Evolutionary conservation across 2,113 vertebrate genomes (phyloP).

Genomic region (Ceyx cyanopectus): DNA sequence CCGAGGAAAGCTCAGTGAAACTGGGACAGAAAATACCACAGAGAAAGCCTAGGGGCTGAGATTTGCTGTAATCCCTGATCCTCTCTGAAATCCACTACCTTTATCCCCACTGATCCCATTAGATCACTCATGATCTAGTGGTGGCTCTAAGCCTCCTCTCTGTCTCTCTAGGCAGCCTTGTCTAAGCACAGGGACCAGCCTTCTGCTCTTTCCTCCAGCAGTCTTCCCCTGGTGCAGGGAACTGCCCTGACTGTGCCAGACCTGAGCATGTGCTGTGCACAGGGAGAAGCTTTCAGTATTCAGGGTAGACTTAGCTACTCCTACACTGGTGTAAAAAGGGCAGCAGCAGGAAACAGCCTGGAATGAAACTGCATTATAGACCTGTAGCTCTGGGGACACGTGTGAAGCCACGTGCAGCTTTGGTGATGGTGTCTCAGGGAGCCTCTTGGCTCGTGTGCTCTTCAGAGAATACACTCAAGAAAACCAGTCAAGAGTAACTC

Average conservation of each 20-base stretch:
- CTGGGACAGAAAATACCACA: not conserved
- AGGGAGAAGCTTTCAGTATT: not conserved
- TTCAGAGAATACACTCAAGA: not conserved
- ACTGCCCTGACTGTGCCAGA: accelerated
- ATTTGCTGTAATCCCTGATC: not conserved
- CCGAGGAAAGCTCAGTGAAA: not conserved
- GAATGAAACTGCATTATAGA: not conserved
- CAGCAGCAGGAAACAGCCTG: not conserved
- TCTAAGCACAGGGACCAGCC: accelerated
- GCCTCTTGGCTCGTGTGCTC: not conserved
- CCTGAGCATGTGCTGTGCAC: not conserved
- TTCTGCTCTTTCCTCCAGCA: not conserved
- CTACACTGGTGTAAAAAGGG: not conserved
- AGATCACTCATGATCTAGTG: not conserved
- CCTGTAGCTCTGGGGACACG: not conserved
- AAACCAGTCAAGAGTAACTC: not conserved
- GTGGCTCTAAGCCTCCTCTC: not conserved
- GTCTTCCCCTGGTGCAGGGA: not conserved
- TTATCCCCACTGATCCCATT: not conserved
- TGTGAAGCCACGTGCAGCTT: not conserved
- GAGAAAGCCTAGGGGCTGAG: not conserved
- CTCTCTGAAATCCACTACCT: not conserved
- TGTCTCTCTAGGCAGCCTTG: not conserved
- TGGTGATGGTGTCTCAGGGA: not conserved
- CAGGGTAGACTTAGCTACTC: not conserved